phyloP scores from a whole-genome alignment of 2,113 vertebrate species.

The Vidua macroura region DNA sequence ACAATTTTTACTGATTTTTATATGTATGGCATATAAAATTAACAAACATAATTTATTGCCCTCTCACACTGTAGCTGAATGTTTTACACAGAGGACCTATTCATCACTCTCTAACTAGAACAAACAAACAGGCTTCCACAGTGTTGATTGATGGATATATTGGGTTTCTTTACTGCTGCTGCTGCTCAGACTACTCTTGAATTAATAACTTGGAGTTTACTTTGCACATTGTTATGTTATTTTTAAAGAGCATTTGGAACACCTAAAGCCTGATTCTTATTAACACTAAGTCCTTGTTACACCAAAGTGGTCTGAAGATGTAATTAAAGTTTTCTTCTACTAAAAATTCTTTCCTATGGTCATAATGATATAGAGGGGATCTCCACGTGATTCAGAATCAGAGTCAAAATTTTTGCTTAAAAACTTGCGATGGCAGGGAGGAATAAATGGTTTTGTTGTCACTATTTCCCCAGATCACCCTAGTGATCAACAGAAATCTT shows the following conservation, averaged over 20 bases:
- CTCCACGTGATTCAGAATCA: background rate
- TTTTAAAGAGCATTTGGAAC: constrained; percentile 38
- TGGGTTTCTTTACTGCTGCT: constrained; percentile 46
- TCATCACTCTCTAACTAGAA: constrained; percentile 65
- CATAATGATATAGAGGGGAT: background rate
- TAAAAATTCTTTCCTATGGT: background rate
- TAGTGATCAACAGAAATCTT: background rate
- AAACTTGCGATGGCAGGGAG: background rate
- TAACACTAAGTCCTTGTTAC: constrained; percentile 4
- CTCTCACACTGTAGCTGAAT: constrained; percentile 50
- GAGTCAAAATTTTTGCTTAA: background rate
- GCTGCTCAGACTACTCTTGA: constrained; percentile 39
- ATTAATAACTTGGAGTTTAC: constrained; percentile 44
- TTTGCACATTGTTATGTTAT: constrained; percentile 43
- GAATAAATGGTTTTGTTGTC: background rate
- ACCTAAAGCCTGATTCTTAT: constrained; percentile 28
- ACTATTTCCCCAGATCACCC: background rate
- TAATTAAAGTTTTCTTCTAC: background rate
- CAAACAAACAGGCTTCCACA: constrained; percentile 62
- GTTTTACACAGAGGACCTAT: constrained; percentile 65
- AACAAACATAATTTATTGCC: constrained; percentile 65
- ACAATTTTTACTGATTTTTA: constrained; percentile 53
- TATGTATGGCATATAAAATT: constrained; percentile 48
- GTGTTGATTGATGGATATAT: constrained; percentile 64
- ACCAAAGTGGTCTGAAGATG: background rate